These are phyloP conservation scores for Tyto alba DNA, from an alignment of 2,113 vertebrate genomes.

Conservation along the genomic window DNA sequence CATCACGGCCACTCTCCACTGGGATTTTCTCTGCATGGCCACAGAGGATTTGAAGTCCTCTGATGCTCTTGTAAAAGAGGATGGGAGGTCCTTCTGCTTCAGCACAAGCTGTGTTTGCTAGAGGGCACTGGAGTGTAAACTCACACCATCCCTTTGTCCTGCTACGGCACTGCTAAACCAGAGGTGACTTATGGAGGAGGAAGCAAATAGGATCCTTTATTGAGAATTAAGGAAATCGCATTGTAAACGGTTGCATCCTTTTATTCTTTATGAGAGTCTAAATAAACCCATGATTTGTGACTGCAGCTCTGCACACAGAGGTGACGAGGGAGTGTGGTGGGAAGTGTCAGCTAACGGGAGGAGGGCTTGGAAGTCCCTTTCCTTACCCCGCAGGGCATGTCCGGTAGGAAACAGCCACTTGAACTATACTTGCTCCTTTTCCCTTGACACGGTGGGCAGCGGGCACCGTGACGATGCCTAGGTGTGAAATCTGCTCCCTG, in stretches of 20 bases:
- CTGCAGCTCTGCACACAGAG: background rate
- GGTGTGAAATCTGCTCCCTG: background rate
- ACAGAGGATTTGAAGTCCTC: background rate
- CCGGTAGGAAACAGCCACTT: constrained; percentile 14
- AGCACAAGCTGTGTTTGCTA: background rate
- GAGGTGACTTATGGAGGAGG: constrained; percentile 14
- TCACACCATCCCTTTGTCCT: background rate
- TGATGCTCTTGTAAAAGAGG: background rate
- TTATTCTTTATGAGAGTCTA: background rate
- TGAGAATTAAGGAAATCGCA: constrained; percentile 31
- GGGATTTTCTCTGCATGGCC: background rate
- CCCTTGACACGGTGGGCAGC: background rate
- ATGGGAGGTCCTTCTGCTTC: background rate
- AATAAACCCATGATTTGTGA: background rate
- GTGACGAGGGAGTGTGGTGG: background rate
- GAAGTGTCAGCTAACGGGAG: background rate
- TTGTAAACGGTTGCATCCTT: background rate
- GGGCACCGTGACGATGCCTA: fast-evolving
- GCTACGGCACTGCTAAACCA: background rate
- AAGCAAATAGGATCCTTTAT: constrained; percentile 32
- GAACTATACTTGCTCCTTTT: background rate
- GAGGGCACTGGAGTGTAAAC: background rate
- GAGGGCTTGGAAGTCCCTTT: background rate
- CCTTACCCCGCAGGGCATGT: background rate
- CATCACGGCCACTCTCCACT: background rate